Base-by-base conservation (phyloP, 53 echinoderm and acorn worm species). In the Stichopus horrens region DNA sequence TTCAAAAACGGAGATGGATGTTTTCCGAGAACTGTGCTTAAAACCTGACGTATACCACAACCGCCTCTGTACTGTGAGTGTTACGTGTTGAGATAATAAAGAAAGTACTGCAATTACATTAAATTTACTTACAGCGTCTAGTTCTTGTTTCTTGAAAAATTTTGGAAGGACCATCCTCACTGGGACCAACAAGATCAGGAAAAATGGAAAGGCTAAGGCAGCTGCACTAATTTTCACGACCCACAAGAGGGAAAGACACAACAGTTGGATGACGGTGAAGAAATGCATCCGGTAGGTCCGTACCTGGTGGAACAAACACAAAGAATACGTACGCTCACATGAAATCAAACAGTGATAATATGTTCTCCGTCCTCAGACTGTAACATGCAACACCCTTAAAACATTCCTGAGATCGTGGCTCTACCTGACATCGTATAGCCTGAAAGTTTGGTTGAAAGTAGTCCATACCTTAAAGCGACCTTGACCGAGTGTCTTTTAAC, bases 231-330 rank as follows among this genome's bases (percentile, higher is more conserved):
- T 92, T 57, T 98, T 98, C 88, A 96, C 91, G 57, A 84, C 79
- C 97, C 98, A 98, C 52, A 98, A 88, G 7, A 96, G 5, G 6
- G 88, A 89, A 2, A 96, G 83, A 57, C 98, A 95, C 5, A 79
- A 8, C 73, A 96, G 53, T 87, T 98, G 97, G 75, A 97, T 86
- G 23, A 89, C 52, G 21, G 97, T 97, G 78, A 92, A 97, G 74
- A 97, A 53, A 54, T 96, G 94, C 96, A 98, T 98, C 18, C 96
- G 88, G 78, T 91, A 94, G 11, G 94, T 91, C 79, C 90, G 94
- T 5, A 97, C 94, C 94, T 93, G 83, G 37, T 57, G 52, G n/a
- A 7, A 76, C 4, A 9, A 76, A 51, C 10, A 11, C 11, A 67
- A 67, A 67, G n/a, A 74, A 9, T 74, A 74, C 1, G 8, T 74